Evolutionary conservation across 2,113 vertebrate genomes (phyloP), one percentile per base, ranked within the genome.

Genomic region (Crocuta crocuta): DNA sequence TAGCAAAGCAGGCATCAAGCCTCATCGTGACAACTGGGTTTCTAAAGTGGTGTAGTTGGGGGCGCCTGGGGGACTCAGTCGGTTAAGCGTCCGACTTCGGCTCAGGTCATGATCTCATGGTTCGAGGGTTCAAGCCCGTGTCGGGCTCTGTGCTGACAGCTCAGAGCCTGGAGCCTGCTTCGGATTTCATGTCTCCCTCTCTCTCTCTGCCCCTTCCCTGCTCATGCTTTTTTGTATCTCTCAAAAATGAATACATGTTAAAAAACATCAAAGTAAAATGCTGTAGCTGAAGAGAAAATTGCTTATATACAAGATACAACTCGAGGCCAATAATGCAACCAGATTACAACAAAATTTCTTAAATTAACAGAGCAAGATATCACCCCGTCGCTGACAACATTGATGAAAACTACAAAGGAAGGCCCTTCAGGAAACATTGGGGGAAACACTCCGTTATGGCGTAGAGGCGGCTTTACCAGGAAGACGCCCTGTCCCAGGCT

Each of bases 321-420:
- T n/a, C 7, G 15, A 48, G 82, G 53, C 5, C 43, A 48, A 4
- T 76, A 48, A 48, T 76, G 48, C 26, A 28, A 76, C 15, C 53
- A 71, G 45, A 21, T 90, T 81, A 53, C 80, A 76, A 39, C 39
- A 39, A 39, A 39, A 39, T 39, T 39, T 39, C 39, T 39, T 39
- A 39, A 39, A 39, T 39, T 39, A 39, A 39, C 39, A 39, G 39
- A 39, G 39, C 39, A 39, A 39, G 39, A 39, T 39, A 39, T 39
- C 39, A 39, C 39, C 4, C 39, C 39, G 39, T 39, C 39, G 39
- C 39, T 39, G 39, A 39, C 39, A 39, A 86, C 90, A 87, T 48
- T 87, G 91, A 50, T 1, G 88, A 94, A 79, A 79, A 68, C 83
- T 33, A 63, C 70, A 91, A 95, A 95, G 50, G 58, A 83, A 82